phyloP scores from a whole-genome alignment of 1,140 invertebrate species.

The Dryas iulia region DNA sequence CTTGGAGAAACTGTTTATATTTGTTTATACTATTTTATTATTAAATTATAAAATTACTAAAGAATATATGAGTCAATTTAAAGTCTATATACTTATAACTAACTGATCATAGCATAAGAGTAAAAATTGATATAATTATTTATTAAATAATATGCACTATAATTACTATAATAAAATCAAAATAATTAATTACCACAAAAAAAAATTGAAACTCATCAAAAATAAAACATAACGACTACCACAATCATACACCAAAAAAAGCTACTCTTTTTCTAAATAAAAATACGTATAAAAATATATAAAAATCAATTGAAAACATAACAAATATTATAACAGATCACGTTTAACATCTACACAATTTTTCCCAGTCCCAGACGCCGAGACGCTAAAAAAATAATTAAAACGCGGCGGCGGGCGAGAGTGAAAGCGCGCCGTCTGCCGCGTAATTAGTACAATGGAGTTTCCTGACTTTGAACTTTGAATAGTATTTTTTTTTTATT shows the following conservation, averaged over 20 bases:
- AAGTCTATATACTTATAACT: too few relatives aligned
- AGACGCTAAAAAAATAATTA: slow-evolving; percentile 80
- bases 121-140: too few relatives aligned
- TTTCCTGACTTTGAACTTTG: slow-evolving; percentile 78
- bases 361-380: slow-evolving; percentile 73
- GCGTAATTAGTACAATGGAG: slow-evolving; percentile 79
- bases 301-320: background rate
- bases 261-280: too few relatives aligned
- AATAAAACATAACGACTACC: too few relatives aligned
- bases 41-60: background rate
- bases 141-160: too few relatives aligned
- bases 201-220: too few relatives aligned
- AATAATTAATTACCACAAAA: too few relatives aligned
- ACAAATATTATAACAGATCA: slow-evolving; percentile 2
- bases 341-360: slow-evolving; percentile 53
- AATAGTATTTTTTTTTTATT: slow-evolving; percentile 57
- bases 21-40: background rate
- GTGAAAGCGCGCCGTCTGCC: slow-evolving; percentile 77
- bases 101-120: too few relatives aligned
- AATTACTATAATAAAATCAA: too few relatives aligned
- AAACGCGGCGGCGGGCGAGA: slow-evolving; percentile 70
- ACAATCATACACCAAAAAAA: too few relatives aligned
- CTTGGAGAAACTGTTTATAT: slow-evolving; percentile 10
- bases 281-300: too few relatives aligned
- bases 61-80: too few relatives aligned